A percentile compares a stretch with the other conserved stretches of the same genome.
Evolutionary conservation across 2,113 vertebrate species (phyloP).

Genomic region (Cairina moschata): DNA sequence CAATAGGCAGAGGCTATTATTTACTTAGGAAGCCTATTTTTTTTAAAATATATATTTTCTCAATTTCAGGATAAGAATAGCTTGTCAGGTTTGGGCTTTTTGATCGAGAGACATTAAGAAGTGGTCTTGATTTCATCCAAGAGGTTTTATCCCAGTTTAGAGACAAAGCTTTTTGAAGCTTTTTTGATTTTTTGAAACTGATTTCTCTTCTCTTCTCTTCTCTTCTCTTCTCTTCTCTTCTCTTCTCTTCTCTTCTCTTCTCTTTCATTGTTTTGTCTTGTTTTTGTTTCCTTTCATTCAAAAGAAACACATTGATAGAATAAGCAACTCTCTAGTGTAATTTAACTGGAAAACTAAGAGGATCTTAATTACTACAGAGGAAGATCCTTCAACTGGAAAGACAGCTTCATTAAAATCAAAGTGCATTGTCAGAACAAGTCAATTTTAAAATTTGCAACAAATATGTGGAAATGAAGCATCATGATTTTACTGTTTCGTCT

Average conservation of each 20-base stretch:
- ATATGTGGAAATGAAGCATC: not conserved
- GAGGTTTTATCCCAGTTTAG: not conserved
- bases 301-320: constrained; percentile 3
- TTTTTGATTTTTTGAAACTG: too few species aligned
- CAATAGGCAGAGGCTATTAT: constrained; percentile 28
- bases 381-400: constrained; percentile 16
- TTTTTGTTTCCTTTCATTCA: not conserved
- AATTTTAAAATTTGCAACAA: not conserved
- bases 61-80: not conserved
- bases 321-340: not conserved
- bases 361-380: constrained; percentile 1
- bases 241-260: too few species aligned
- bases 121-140: not conserved
- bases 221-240: too few species aligned
- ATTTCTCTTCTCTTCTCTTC: too few species aligned
- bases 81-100: not conserved
- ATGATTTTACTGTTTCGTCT: not conserved
- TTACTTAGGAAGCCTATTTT: not conserved
- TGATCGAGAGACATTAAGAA: not conserved
- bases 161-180: not conserved
- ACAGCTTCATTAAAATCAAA: constrained; percentile 33
- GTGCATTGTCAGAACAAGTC: not conserved
- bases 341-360: constrained; percentile 13
- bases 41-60: not conserved
- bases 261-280: too few species aligned